phyloP scores from a whole-genome alignment of 23 tunicate species.

The Ascidia mentula region DNA sequence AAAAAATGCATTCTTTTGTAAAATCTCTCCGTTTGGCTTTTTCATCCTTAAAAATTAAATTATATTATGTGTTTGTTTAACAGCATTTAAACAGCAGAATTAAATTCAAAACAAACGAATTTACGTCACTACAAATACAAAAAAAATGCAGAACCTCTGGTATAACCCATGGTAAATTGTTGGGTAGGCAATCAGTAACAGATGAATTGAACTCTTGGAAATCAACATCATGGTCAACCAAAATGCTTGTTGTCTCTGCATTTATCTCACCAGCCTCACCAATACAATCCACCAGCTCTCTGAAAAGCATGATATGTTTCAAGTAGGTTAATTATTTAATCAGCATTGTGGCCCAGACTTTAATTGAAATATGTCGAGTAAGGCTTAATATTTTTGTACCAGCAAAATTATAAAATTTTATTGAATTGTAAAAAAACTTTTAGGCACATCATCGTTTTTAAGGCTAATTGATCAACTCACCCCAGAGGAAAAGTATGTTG shows the following conservation, averaged over 20 bases:
- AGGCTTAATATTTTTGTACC: too few relatives aligned
- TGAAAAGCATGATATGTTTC: too few relatives aligned
- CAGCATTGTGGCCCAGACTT: too few relatives aligned
- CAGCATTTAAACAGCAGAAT: not conserved
- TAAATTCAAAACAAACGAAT: too few relatives aligned
- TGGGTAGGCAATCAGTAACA: constrained; percentile 44
- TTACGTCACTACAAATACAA: not conserved
- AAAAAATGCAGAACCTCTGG: constrained; percentile 20
- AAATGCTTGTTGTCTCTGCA: constrained; percentile 72
- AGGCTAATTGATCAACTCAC: too few relatives aligned
- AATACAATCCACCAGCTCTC: constrained; percentile 45
- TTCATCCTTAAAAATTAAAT: constrained; percentile 12
- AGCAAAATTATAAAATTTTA: too few relatives aligned
- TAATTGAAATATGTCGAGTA: too few relatives aligned
- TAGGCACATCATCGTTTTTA: too few relatives aligned
- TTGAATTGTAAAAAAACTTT: too few relatives aligned
- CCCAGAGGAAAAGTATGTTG: constrained; percentile 24
- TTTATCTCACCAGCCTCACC: constrained; percentile 77
- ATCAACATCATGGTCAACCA: constrained; percentile 73
- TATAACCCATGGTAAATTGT: constrained; percentile 32
- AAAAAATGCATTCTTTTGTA: constrained; percentile 75
- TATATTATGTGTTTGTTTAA: not conserved
- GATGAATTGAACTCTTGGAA: constrained; percentile 43
- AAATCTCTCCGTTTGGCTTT: constrained; percentile 60
- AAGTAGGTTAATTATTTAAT: too few relatives aligned